A percentile compares a stretch with the other conserved stretches of the same genome.
These are phyloP conservation scores for Xylophagus ater DNA, from an alignment of 2,888 invertebrate species.

Conservation along the genomic window DNA sequence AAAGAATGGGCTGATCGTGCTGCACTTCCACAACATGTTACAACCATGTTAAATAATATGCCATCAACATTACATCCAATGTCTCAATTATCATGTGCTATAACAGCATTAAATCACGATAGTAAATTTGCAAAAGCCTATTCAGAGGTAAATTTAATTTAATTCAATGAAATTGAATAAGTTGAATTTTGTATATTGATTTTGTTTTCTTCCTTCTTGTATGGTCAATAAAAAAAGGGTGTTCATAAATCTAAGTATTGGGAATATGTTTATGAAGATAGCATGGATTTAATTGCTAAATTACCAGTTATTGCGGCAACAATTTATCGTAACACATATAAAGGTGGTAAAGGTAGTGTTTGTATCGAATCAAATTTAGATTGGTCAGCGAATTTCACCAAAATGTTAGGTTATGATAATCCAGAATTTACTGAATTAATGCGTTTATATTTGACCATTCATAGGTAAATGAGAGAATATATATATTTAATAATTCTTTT, in stretches of 20 bases:
- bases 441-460: slow-evolving; percentile 75
- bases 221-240: slow-evolving; percentile 33
- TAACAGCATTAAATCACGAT: slow-evolving; percentile 72
- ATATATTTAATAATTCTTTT: slow-evolving; percentile 1
- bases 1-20: slow-evolving; percentile 67
- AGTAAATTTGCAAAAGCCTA: slow-evolving; percentile 77
- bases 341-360: slow-evolving; percentile 55
- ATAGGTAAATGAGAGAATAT: slow-evolving; percentile 37
- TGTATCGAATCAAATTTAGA: slow-evolving; percentile 67
- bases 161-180: not conserved
- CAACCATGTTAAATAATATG: slow-evolving; percentile 70
- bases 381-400: slow-evolving; percentile 75
- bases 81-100: slow-evolving; percentile 73
- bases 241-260: slow-evolving; percentile 68
- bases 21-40: slow-evolving; percentile 65
- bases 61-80: slow-evolving; percentile 73
- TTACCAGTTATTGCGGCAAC: slow-evolving; percentile 76
- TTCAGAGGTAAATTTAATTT: slow-evolving; percentile 26
- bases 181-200: slow-evolving; percentile 3
- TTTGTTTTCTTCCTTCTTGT: not conserved
- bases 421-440: slow-evolving; percentile 66
- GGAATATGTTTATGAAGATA: slow-evolving; percentile 70
- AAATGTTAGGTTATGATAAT: slow-evolving; percentile 70
- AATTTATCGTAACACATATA: slow-evolving; percentile 71
- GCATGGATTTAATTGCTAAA: slow-evolving; percentile 80